Conservation (phyloP, 2,888 invertebrate genomes). For the Podabrus alpinus region DNA sequence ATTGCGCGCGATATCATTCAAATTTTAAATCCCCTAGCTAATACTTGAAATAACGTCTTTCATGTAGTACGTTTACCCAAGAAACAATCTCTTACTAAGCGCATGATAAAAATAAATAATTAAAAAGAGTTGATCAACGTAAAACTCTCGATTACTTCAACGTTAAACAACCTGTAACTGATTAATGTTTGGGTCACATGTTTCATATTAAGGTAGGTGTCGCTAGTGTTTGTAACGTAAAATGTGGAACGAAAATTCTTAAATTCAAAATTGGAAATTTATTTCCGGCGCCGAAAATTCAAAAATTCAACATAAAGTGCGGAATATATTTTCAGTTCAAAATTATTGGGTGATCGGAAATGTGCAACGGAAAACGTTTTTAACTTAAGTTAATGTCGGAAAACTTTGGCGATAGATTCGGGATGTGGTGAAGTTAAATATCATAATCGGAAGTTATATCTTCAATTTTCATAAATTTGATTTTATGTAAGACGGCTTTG, state of each 20-base stretch:
- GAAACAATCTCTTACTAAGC: neutral
- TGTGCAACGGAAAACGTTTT: neutral
- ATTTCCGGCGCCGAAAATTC: neutral
- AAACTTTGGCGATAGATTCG: neutral
- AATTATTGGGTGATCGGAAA: neutral
- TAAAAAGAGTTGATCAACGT: neutral
- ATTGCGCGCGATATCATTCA: neutral
- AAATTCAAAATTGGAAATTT: neutral
- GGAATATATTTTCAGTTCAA: neutral
- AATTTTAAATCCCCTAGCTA: neutral
- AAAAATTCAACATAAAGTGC: neutral
- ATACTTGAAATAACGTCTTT: neutral
- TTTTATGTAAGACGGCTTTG: slow-evolving; percentile 23
- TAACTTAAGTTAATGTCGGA: neutral
- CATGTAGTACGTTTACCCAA: neutral
- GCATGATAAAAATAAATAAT: neutral
- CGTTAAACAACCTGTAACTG: neutral
- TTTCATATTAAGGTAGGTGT: neutral
- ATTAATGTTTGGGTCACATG: neutral
- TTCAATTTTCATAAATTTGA: slow-evolving; percentile 24
- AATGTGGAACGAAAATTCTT: neutral
- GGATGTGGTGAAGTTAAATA: slow-evolving; percentile 17
- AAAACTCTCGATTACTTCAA: neutral
- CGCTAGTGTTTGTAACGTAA: neutral
- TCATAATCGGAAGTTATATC: slow-evolving; percentile 32